Evolutionary conservation across 2,888 invertebrate genomes (phyloP), one percentile per base, ranked within the genome.

Genomic region (Stomorhina lunata): DNA sequence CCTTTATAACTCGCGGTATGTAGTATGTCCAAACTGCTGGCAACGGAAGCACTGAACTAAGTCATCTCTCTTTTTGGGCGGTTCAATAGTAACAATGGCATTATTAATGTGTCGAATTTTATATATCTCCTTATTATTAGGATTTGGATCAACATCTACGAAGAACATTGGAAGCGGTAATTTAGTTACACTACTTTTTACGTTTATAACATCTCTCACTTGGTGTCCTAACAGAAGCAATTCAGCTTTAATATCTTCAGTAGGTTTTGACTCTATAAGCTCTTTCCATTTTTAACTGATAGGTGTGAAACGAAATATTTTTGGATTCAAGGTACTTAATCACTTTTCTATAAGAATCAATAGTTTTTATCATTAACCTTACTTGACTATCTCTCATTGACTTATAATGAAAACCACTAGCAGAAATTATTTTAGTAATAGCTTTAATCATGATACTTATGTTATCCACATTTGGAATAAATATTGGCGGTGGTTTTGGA

Each of bases 211-310:
- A 27, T 9, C 25, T 43, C 43, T 63, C n/a, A 66, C 66, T 50
- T 32, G 48, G 10, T 65, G 48, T 32, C 48, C 32, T 34, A 48
- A 48, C n/a, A 45, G 17, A 4, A 48, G n/a, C 10, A 48, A 22
- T 50, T 66, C 50, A 50, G 34, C 66, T 34, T 66, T 66, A 15
- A 66, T 66, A 48, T 66, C 34, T 50, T 50, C 34, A 34, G 50
- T 17, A 22, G 59, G 22, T 6, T 34, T 59, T 27, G 43, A 59
- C 34, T 5, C 59, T 37, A 22, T 37, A 59, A 20, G 37, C 37
- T 6, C 37, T 59, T 59, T 59, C 59, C 7, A 22, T 34, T 25
- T 59, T 59, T 37, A 59, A 12, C n/a, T 59, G 59, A 59, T 59
- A 25, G 20, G 22, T 59, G 6, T 59, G 37, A 22, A 12, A 59